Evolutionary conservation across 2,113 vertebrate species (phyloP).

Genomic region (Xerus inauris): DNA sequence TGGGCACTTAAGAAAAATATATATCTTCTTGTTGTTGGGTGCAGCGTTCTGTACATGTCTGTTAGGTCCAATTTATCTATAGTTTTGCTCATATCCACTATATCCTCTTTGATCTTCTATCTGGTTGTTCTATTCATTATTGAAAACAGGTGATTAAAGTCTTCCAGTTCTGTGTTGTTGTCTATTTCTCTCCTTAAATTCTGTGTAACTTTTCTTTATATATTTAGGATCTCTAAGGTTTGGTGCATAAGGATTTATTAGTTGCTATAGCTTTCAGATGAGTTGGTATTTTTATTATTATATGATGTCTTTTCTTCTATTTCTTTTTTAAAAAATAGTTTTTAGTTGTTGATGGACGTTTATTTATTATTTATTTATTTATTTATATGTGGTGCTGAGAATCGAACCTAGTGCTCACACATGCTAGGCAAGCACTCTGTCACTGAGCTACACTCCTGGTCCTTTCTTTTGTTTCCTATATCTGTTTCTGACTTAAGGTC

Average conservation of each 20-base stretch:
- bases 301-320: too few relatives aligned
- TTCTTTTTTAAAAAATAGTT: too few relatives aligned
- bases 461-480: neutral
- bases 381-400: too few relatives aligned
- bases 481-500: neutral
- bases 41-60: neutral
- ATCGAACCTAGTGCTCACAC: too few relatives aligned
- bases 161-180: neutral
- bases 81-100: neutral
- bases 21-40: too few relatives aligned
- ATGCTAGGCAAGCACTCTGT: too few relatives aligned
- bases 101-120: neutral
- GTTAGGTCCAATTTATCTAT: neutral
- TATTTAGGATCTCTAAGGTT: neutral
- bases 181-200: neutral
- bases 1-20: neutral
- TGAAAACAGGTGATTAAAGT: neutral
- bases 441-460: too few relatives aligned
- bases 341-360: too few relatives aligned
- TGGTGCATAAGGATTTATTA: neutral
- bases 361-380: too few relatives aligned
- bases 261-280: neutral
- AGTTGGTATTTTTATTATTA: neutral
- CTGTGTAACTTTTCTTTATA: neutral
- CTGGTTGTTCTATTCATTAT: neutral